Evolutionary conservation across 2,888 invertebrate genomes (phyloP).

Genomic region (Noctua janthe): DNA sequence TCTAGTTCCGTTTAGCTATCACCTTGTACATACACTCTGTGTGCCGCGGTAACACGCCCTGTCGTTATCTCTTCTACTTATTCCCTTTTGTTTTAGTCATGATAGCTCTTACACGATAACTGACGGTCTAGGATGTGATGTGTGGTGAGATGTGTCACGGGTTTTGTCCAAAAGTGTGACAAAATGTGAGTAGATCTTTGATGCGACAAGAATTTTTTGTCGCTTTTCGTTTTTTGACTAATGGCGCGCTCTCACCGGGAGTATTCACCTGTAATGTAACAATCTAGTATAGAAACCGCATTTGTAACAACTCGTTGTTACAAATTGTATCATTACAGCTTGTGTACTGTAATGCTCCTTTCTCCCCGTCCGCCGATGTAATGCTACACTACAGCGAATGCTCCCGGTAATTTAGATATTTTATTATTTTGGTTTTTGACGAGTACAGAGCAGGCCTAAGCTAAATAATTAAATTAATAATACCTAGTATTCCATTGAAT

Average conservation of each 20-base stretch:
- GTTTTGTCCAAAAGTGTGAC: neutral
- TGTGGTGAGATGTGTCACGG: slow-evolving; percentile 5
- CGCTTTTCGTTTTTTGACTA: neutral
- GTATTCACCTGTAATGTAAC: neutral
- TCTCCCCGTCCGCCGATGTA: neutral
- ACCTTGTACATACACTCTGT: neutral
- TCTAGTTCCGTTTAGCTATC: slow-evolving; percentile 57
- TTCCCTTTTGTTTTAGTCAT: slow-evolving; percentile 52
- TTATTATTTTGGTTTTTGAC: neutral
- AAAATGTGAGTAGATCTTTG: neutral
- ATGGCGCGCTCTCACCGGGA: neutral
- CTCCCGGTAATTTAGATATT: neutral
- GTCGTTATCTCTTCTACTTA: slow-evolving; percentile 49
- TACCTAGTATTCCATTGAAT: neutral
- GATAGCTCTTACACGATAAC: neutral
- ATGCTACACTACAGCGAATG: neutral
- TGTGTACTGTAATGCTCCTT: neutral
- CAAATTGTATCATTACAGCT: neutral
- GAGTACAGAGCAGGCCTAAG: neutral
- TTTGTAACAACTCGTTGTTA: neutral
- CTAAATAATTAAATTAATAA: neutral
- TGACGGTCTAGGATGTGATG: neutral
- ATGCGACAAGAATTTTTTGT: neutral
- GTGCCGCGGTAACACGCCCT: slow-evolving; percentile 36
- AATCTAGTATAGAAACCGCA: neutral